phyloP scores from a whole-genome alignment of 2,888 invertebrate species.

The Lamellibrachia satsuma region DNA sequence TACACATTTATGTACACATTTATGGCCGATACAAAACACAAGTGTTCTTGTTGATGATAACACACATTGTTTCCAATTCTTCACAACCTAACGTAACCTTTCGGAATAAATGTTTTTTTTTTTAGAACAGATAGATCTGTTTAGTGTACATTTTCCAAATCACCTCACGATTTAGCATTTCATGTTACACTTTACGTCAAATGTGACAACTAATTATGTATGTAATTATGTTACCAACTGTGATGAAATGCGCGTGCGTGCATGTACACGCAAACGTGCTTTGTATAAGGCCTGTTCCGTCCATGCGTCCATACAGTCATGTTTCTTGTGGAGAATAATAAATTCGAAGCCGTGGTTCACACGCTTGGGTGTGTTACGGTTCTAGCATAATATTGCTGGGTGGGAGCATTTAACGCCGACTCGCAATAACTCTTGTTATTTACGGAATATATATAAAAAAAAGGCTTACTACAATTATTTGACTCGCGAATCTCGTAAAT shows the following conservation, averaged over 20 bases:
- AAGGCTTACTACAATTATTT: neutral
- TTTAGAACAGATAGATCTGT: neutral
- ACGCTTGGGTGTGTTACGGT: neutral
- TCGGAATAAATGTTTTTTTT: neutral
- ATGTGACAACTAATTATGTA: neutral
- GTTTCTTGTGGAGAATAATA: neutral
- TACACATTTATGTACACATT: too few species aligned
- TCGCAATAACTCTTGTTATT: too few species aligned
- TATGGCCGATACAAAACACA: neutral
- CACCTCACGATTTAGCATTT: neutral
- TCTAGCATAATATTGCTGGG: too few species aligned
- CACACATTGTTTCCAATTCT: neutral
- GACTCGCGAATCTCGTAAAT: neutral
- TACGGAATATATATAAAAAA: too few species aligned
- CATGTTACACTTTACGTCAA: neutral
- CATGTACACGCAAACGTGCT: neutral
- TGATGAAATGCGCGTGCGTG: neutral
- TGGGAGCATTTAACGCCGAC: too few species aligned
- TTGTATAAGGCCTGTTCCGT: neutral
- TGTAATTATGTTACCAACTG: neutral
- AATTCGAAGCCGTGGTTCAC: neutral
- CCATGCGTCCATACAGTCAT: neutral
- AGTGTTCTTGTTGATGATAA: too few species aligned
- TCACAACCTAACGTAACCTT: neutral
- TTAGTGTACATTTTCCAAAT: neutral